Conservation (phyloP, 2,797 vertebrate genomes). For the Mionectes olivaceus region DNA sequence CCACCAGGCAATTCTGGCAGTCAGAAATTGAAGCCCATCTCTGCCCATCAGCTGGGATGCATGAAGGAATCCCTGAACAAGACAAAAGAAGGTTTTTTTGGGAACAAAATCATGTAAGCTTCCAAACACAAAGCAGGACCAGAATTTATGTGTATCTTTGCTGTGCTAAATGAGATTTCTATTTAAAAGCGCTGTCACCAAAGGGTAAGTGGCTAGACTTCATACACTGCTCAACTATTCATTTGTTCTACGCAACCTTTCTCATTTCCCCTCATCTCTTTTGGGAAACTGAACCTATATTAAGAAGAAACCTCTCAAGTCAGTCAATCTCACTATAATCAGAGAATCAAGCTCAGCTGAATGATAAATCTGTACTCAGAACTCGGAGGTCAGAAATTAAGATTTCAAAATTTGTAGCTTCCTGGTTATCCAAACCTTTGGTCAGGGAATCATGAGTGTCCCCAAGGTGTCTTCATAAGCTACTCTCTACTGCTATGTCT, state of each 20-base stretch:
- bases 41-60: neutral
- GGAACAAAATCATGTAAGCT: neutral
- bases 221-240: neutral
- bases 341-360: neutral
- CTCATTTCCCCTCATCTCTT: neutral
- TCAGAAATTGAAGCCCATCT: neutral
- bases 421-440: neutral
- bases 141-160: neutral
- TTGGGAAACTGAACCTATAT: neutral
- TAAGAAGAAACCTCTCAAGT: neutral
- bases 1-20: neutral
- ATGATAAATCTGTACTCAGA: neutral
- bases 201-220: neutral
- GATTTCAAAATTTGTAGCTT: neutral
- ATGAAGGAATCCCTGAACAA: neutral
- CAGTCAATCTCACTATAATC: neutral
- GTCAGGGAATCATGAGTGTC: neutral
- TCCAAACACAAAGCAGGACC: neutral
- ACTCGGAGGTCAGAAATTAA: neutral
- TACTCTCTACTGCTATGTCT: neutral
- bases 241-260: neutral
- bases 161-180: neutral
- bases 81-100: neutral
- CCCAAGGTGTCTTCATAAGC: neutral
- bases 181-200: neutral